A percentile compares a stretch with the other conserved stretches of the same genome.
Conservation (phyloP, 2,797 vertebrate species). For the Vultur gryphus region DNA sequence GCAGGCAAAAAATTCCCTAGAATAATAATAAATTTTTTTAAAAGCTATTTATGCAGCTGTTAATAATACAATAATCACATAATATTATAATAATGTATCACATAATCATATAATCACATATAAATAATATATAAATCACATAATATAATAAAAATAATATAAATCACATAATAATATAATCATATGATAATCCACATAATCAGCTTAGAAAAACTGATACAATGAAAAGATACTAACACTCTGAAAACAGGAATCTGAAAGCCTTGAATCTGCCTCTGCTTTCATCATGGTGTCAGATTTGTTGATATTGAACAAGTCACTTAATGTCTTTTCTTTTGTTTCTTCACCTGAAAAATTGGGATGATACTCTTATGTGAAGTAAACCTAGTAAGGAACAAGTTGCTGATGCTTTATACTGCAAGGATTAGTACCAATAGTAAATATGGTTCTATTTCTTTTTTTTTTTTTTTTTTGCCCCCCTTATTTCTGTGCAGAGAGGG, state of each 20-base stretch:
- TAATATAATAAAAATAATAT: no score
- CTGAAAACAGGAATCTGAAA: neutral
- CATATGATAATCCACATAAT: neutral
- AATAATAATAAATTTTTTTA: neutral
- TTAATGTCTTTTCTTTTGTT: neutral
- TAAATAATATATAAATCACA: no score
- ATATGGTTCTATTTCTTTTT: neutral
- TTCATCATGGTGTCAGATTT: neutral
- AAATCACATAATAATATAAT: no score
- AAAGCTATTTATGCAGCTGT: neutral
- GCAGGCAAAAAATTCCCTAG: neutral
- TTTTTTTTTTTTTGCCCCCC: no score
- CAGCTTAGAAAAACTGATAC: neutral
- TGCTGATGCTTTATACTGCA: neutral
- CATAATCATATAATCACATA: no score
- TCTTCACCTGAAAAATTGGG: neutral
- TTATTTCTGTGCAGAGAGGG: neutral
- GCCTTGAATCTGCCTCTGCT: neutral
- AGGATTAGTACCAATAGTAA: neutral
- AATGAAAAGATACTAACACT: neutral
- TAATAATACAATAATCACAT: no score
- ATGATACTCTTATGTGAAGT: neutral
- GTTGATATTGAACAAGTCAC: neutral
- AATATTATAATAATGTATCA: no score
- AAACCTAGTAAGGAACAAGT: neutral